Evolutionary conservation across 2,888 invertebrate species (phyloP), one percentile per base, ranked within the genome.

Genomic region (Thereva unica): DNA sequence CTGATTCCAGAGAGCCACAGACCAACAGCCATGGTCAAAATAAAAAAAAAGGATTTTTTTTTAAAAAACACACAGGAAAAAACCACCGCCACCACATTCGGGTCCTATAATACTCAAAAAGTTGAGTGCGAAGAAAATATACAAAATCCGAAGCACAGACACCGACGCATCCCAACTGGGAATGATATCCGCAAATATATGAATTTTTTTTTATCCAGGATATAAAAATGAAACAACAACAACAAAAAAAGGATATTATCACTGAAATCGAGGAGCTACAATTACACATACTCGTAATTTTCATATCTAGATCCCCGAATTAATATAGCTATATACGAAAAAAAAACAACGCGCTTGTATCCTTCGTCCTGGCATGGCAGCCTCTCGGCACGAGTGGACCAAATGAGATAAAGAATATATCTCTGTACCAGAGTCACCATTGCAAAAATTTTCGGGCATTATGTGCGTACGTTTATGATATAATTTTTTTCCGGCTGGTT

Each of bases 171-270:
- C 66, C 50, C 68, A 68, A 64, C 64, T 68, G 68, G 52, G 66
- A 68, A 66, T 66, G 57, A 66, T 66, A 68, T 66, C 68, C 68
- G 56, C 64, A 64, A 68, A 66, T 64, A 52, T 59, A 59, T 61
- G 50, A 59, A 61, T 61, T 50, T 67, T 49, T 67, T 23, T 23
- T 23, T 23, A 23, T 23, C 23, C 23, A 23, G 23, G 2, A 23
- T 2, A 23, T 23, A 23, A 23, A 23, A 23, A 23, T 2, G 23
- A 23, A 23, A 23, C 23, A 23, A 23, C 23, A 23, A n/a, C n/a
- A n/a, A n/a, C n/a, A n/a, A n/a, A 23, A 23, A 23, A 23, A 23
- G 23, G 23, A 23, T 61, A 50, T 61, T 61, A 61, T 61, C 49
- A 41, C 50, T 38, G 41, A 50, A 61, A 61, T 61, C 61, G 50